Base-by-base conservation (phyloP, 2,797 vertebrate species). In the Chrosomus eos region DNA sequence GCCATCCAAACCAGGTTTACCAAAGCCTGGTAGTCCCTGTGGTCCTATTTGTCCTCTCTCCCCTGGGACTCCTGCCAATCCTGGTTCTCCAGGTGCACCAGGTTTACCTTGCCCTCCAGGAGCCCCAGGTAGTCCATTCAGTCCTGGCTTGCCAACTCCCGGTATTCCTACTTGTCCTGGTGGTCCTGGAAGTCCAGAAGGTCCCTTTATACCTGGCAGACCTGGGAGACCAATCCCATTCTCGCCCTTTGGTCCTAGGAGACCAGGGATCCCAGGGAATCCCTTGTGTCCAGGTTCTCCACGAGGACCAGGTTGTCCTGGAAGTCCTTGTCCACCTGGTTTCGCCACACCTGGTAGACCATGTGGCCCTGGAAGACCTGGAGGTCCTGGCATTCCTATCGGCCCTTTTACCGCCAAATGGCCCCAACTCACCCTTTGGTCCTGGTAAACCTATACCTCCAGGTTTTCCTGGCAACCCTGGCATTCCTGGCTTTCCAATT, bases 391-490 rank as follows among this genome's bases (percentile, higher is more conserved):
- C 87, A 97, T 95, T 78, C 98, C 98, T 92, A 93, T 96, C 45
- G 94, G 94, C 75, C 98, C 98, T 0, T 0, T 94, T 89, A 77
- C 95, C 96, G 45, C 98, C 98, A 88, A 92, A 92, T 0, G 94
- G 96, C 81, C 98, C 98, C 55, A 96, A 90, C 82, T 97, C 97
- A 18, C 98, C 98, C 91, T 96, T 98, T 2, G 92, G 91, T 43
- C 98, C 98, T 0, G 94, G 95, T 80, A 96, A 93, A 83, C 98
- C 98, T 85, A 95, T 95, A 85, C 92, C 95, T 85, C 98, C 98
- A 0, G 97, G 96, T 92, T 99, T 99, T 88, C 98, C 98, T 19
- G 97, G 97, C 91, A 98, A 94, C 88, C 98, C 98, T 23, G 97
- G 97, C 95, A 98, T 96, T 83, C 98, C 98, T 1, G 97, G 96